Evolutionary conservation across 1,140 invertebrate species (phyloP), one percentile per base, ranked within the genome.

Genomic region (Campodea augens): DNA sequence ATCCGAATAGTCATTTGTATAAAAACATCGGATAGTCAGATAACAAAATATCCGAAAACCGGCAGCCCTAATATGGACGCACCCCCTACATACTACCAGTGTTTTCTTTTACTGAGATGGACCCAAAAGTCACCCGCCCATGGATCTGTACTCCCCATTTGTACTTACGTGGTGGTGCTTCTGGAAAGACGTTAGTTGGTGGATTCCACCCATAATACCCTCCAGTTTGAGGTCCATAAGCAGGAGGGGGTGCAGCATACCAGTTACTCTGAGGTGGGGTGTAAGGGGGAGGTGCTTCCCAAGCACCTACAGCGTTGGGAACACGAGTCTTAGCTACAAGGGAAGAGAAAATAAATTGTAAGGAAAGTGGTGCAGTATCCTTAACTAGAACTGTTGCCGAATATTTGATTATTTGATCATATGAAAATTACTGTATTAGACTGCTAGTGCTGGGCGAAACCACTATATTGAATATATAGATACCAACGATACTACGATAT

Each of bases 181-280:
- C 65, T 5, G 78, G 75, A 55, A 82, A 83, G 38, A 74, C 74
- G 49, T 74, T 64, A 43, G 78, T 78, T 4, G 87, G 87, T 21
- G 90, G 88, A 43, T 85, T 72, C 86, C 91, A 96, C 29, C 87
- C 88, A 59, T 92, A 93, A 56, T 88, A 88, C 36, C 83, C 84
- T 56, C 61, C 78, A 52, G 62, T 75, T 45, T 73, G 80, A 41
- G 81, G 78, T 42, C 74, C 71, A 60, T 95, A 96, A 4, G 87
- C 84, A 32, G 88, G 86, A 27, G 90, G 88, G 25, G 86, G 84
- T 15, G 90, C 89, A 38, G 84, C 78, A 58, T 92, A 86, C 72
- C 78, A 87, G 21, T 77, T 75, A 7, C 79, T 78, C 15, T 73
- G 65, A 20, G 84, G 79, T 39, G 88, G 79, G 24, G 77, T 72